These are phyloP conservation scores for Calyptommatus sinebrachiatus DNA, from an alignment of 2,113 vertebrate genomes.

Conservation along the genomic window DNA sequence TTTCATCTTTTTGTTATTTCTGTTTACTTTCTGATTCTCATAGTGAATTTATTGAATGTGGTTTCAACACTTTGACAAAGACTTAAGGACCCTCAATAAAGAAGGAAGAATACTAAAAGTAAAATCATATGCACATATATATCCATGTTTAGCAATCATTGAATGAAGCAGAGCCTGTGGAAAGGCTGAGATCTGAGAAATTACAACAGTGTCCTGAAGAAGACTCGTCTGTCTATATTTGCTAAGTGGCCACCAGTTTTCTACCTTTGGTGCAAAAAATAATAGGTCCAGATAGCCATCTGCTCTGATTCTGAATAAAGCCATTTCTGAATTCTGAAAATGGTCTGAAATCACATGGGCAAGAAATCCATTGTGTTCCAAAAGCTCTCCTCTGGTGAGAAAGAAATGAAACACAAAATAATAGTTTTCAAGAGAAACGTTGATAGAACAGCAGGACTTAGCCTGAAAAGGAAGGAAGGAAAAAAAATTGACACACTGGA, in stretches of 20 bases:
- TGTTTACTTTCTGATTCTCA: too few species aligned
- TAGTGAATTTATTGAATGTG: too few species aligned
- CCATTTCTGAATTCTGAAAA: background rate
- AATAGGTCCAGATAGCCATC: background rate
- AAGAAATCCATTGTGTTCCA: background rate
- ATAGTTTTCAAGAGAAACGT: background rate
- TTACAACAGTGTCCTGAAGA: background rate
- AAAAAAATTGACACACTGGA: background rate
- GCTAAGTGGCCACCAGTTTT: background rate
- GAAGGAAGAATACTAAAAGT: too few species aligned
- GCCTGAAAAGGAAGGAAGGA: conserved; percentile 7
- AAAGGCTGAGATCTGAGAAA: too few species aligned
- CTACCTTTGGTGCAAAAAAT: background rate
- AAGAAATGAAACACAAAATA: background rate
- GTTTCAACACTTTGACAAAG: too few species aligned
- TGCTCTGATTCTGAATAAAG: background rate
- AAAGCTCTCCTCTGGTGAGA: background rate
- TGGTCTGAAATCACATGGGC: background rate
- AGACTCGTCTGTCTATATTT: background rate
- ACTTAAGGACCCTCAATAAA: too few species aligned
- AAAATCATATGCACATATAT: too few species aligned
- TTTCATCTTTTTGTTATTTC: too few species aligned
- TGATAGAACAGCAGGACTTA: background rate
- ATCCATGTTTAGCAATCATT: too few species aligned
- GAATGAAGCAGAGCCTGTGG: too few species aligned